Evolutionary conservation across 2,113 vertebrate species (phyloP), one percentile per base, ranked within the genome.

Genomic region (Xiphophorus hellerii): DNA sequence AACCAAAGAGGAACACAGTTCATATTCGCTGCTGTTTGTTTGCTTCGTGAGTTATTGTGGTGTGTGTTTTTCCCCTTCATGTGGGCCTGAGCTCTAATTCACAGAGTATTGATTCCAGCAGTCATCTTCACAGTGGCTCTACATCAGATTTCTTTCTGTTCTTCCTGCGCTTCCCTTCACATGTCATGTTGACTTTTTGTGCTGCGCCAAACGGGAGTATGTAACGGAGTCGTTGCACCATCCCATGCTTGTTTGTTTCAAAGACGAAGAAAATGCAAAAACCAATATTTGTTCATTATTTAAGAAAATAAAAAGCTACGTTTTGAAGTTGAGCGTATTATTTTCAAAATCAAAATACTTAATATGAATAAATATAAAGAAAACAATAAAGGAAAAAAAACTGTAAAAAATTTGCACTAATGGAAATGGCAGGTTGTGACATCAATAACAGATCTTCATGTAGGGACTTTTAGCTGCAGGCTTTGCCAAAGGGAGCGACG

Each of bases 91-190:
- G 73, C 77, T 14, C 13, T 69, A 74, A 85, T 73, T 39, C 69
- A 67, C 54, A 73, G 42, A 29, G 48, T 85, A 89, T 84, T 39
- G 78, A 87, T 89, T 63, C 65, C 29, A 48, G 69, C 71, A 64
- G 44, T 64, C 51, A 13, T 76, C 60, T 74, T 48, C 62, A 76
- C 31, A 51, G 63, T 39, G 30, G 71, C 74, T 78, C 66, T 10
- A 60, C 25, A 83, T 84, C 78, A 42, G 22, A 69, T 62, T 79
- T 84, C 63, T 74, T 30, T 39, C 5, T 78, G 15, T 79, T 84
- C 61, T 74, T 35, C 30, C 5, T 76, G 13, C 22, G 10, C 30
- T 29, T 71, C 35, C 35, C 7, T 73, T 76, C 66, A 76, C 35
- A 62, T 61, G 61, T 27, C 71, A 63, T 70, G 13, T 5, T 12